phyloP scores from a whole-genome alignment of 2,888 invertebrate species.

The Latrodectus hesperus region DNA sequence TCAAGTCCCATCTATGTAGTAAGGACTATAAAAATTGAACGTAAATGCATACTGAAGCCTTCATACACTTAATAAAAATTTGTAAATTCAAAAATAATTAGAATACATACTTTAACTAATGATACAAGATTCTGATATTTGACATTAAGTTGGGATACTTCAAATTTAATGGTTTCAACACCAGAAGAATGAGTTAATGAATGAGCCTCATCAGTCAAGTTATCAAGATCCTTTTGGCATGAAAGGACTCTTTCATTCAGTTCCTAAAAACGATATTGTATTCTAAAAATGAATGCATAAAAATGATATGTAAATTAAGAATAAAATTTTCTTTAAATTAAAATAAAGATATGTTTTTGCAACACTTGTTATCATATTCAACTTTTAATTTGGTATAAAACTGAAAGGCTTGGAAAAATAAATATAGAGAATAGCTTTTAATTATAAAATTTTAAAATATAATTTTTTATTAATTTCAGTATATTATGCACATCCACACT shows the following conservation, averaged over 20 bases:
- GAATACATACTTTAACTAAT: constrained; percentile 72
- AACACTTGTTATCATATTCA: too few relatives aligned
- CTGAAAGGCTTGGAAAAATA: too few relatives aligned
- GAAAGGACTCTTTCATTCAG: constrained; percentile 83
- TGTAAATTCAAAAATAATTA: background rate
- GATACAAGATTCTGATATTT: constrained; percentile 77
- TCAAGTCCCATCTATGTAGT: constrained; percentile 86
- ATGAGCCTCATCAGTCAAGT: constrained; percentile 92
- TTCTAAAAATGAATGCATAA: too few relatives aligned
- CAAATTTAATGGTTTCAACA: constrained; percentile 88
- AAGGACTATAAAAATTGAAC: constrained; percentile 80
- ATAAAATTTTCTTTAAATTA: too few relatives aligned
- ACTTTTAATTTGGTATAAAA: too few relatives aligned
- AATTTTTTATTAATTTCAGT: too few relatives aligned
- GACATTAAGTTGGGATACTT: constrained; percentile 91
- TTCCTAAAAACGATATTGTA: constrained; percentile 70
- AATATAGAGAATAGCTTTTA: too few relatives aligned
- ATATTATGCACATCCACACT: too few relatives aligned
- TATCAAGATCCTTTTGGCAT: constrained; percentile 89
- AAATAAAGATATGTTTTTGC: too few relatives aligned
- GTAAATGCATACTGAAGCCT: background rate
- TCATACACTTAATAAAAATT: background rate
- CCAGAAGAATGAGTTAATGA: constrained; percentile 87
- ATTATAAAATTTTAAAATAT: too few relatives aligned
- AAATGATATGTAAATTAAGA: too few relatives aligned